A percentile compares a stretch with the other conserved stretches of the same genome.
These are phyloP conservation scores for Haliclona indistincta DNA, from an alignment of 37 sponge, comb jelly and placozoan species.

Conservation along the genomic window DNA sequence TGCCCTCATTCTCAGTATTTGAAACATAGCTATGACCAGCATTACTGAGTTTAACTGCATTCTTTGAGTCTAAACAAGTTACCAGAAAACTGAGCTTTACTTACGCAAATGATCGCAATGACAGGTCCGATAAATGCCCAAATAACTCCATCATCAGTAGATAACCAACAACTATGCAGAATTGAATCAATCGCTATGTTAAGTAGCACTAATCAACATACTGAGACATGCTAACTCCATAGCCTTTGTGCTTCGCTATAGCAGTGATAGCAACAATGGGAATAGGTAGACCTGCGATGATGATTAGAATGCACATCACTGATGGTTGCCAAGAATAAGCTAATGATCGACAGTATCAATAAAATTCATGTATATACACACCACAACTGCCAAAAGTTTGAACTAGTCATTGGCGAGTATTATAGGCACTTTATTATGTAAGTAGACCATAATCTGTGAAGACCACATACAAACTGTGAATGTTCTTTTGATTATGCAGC, in stretches of 20 bases:
- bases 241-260: constrained; percentile 2
- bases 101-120: constrained; percentile 41
- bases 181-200: not conserved
- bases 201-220: not conserved
- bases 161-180: constrained; percentile 41
- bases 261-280: constrained; percentile 16
- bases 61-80: not conserved
- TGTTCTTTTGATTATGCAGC: too few relatives aligned
- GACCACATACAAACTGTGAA: too few relatives aligned
- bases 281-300: constrained; percentile 14
- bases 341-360: too few relatives aligned
- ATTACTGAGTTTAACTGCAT: constrained; percentile 28
- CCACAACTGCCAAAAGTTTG: too few relatives aligned
- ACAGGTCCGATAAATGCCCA: constrained; percentile 53
- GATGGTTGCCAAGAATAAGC: too few relatives aligned
- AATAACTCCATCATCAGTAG: constrained; percentile 6
- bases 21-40: constrained; percentile 3
- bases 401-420: too few relatives aligned
- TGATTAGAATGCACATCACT: too few relatives aligned
- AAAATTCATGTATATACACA: too few relatives aligned
- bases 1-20: not conserved
- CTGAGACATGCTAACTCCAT: not conserved
- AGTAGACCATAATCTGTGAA: too few relatives aligned
- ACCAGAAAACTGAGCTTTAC: not conserved
- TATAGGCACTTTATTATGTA: too few relatives aligned